These are phyloP conservation scores for Ammospiza nelsoni DNA, from an alignment of 2,113 vertebrate genomes.

Conservation along the genomic window DNA sequence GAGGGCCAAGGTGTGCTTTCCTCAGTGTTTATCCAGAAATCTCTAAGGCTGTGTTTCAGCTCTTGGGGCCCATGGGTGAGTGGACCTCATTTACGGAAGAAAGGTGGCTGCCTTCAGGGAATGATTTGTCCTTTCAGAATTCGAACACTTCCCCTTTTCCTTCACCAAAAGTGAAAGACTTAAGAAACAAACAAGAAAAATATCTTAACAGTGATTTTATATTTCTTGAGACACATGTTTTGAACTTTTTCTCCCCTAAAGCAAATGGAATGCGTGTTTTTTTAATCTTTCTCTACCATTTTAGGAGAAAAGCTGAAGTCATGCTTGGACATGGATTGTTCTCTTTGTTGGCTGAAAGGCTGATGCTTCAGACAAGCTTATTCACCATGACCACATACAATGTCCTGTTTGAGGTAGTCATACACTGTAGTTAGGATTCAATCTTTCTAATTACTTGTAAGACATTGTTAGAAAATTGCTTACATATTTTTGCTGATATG, in stretches of 20 bases:
- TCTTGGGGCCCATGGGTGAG: neutral
- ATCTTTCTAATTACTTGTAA: slow-evolving; percentile 56
- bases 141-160: neutral
- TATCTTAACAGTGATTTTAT: neutral
- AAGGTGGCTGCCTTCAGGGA: neutral
- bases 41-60: neutral
- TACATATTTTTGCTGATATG: slow-evolving; percentile 40
- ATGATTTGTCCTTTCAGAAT: neutral
- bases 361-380: slow-evolving; percentile 90
- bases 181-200: neutral
- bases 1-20: neutral
- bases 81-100: neutral
- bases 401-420: slow-evolving; percentile 92
- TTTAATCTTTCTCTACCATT: slow-evolving; percentile 49
- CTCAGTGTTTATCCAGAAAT: neutral
- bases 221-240: neutral
- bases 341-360: slow-evolving; percentile 91
- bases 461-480: slow-evolving; percentile 41
- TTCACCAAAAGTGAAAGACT: neutral
- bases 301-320: slow-evolving; percentile 95
- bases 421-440: slow-evolving; percentile 40
- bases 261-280: neutral
- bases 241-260: neutral
- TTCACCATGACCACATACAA: slow-evolving; percentile 97
- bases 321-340: slow-evolving; percentile 96